Evolutionary conservation across 2,113 vertebrate genomes (phyloP).

Genomic region (Sorex araneus): DNA sequence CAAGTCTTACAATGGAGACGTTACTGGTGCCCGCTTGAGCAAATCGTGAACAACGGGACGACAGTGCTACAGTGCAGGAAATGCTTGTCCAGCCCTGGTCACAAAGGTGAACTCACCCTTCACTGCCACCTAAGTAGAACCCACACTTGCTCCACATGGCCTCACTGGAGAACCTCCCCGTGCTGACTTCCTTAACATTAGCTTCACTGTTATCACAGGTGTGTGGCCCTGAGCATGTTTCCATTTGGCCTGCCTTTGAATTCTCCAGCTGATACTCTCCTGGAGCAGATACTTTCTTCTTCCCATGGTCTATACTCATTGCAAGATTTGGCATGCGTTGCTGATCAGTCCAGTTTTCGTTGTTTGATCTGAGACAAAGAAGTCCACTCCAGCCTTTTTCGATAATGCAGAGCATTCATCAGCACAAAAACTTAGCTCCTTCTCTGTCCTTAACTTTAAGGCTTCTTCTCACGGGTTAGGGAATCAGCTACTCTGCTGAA

Average conservation of each 20-base stretch:
- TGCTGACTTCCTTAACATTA: no score
- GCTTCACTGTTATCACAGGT: no score
- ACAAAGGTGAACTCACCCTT: background rate
- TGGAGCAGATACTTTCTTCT: background rate
- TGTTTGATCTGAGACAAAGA: background rate
- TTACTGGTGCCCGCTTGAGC: no score
- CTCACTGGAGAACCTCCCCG: no score
- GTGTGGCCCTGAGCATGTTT: background rate
- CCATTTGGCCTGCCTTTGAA: background rate
- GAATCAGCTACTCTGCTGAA: background rate
- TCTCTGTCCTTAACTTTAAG: background rate
- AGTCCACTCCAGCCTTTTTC: background rate
- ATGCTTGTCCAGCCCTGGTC: background rate
- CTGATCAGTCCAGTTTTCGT: background rate
- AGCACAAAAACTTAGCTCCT: background rate
- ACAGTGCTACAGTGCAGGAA: no score
- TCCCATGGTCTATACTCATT: background rate
- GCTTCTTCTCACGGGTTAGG: slow-evolving; percentile 40
- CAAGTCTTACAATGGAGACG: no score
- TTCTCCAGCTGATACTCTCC: background rate
- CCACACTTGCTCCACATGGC: background rate
- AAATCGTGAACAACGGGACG: no score
- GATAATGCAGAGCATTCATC: background rate
- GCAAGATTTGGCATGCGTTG: background rate
- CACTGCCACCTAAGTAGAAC: background rate